Evolutionary conservation across 2,113 vertebrate genomes (phyloP), one percentile per base, ranked within the genome.

Genomic region (Myotis brandtii): DNA sequence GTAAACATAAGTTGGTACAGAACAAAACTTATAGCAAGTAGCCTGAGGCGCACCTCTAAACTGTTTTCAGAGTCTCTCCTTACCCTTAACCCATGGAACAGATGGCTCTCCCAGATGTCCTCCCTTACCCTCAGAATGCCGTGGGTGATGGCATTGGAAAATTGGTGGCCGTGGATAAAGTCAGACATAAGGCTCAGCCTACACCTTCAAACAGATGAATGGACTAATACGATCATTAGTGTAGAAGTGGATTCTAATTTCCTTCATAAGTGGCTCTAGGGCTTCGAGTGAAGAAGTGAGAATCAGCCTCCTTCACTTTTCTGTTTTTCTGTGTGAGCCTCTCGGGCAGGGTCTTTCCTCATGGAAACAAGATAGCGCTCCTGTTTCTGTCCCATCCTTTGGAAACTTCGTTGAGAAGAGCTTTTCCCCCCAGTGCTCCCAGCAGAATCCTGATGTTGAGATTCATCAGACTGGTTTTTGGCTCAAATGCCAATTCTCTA

Each of bases 81-180:
- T 64, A 86, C 32, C 84, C 37, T 86, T 56, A 77, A 37, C n/a
- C 34, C 70, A 30, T 21, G n/a, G 82, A 86, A 48, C 11, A 54
- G 37, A 43, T 86, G 73, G 59, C 32, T 90, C 75, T 95, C 67
- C 32, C 27, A 92, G 32, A 75, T 46, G 67, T 91, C 69, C 18
- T 54, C 77, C 70, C 62, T 87, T 89, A 3, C 76, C 9, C 12
- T 80, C 48, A 89, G 59, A 87, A 73, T 92, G 70, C 64, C 17
- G 1, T 95, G 59, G 46, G 76, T 96, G 52, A 20, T 59, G 23
- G 81, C 37, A 92, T 43, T 86, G 67, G 64, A 86, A 82, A 97
- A 82, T 32, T 73, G 30, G 27, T 72, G 23, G 30, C 23, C 48
- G 34, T 82, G 48, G 37, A 43, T 89, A 67, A 91, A 91, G 43